These are phyloP conservation scores for Equus quagga DNA, from an alignment of 2,113 vertebrate genomes.

Conservation along the genomic window DNA sequence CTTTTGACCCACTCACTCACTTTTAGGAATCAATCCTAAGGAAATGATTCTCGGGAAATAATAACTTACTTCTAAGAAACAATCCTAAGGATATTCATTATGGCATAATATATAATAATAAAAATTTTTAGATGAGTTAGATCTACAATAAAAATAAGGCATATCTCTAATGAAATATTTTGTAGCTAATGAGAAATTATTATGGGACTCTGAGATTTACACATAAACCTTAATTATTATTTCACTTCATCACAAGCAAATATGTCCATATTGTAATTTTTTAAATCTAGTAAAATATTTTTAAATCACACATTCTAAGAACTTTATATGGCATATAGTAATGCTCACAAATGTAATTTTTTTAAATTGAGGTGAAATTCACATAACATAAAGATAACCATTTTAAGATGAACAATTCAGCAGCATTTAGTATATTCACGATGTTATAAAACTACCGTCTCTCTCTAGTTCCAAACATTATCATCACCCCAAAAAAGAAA, in stretches of 20 bases:
- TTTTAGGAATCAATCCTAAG: constrained; percentile 26
- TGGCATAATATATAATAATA: constrained; percentile 28
- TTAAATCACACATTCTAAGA: background rate
- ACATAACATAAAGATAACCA: background rate
- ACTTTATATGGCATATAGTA: constrained; percentile 1
- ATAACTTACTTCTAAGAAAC: constrained; percentile 48
- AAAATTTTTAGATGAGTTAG: constrained; percentile 25
- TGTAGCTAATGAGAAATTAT: constrained; percentile 30
- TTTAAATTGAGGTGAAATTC: background rate
- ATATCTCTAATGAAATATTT: constrained; percentile 38
- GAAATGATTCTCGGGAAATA: constrained; percentile 38
- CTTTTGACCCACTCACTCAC: background rate
- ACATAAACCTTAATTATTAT: constrained; percentile 34
- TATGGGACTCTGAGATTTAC: background rate
- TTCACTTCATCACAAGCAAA: constrained; percentile 53
- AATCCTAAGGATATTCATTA: constrained; percentile 34
- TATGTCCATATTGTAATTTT: background rate
- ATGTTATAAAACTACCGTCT: background rate
- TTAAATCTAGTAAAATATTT: constrained; percentile 25
- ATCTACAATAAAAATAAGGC: constrained; percentile 43
- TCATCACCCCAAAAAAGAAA: background rate
- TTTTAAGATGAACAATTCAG: background rate
- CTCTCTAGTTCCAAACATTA: background rate
- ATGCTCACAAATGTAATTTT: background rate
- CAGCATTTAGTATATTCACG: background rate